phyloP scores from a whole-genome alignment of 2,888 invertebrate species.

The Eumerus sabulonum region DNA sequence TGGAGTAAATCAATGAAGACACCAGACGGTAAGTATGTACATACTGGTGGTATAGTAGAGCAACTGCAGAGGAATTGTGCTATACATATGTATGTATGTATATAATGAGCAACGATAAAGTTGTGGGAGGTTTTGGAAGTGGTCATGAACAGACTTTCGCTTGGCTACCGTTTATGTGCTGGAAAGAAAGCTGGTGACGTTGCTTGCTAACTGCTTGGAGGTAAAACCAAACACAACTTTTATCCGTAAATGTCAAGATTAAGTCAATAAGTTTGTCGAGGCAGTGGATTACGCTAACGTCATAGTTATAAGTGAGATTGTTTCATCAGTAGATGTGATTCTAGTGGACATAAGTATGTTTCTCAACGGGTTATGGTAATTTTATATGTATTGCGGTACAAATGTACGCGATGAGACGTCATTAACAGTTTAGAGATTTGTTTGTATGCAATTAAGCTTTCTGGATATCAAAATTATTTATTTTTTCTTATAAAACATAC shows the following conservation, averaged over 20 bases:
- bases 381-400: not conserved
- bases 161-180: slow-evolving; percentile 24
- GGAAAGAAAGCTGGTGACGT: slow-evolving; percentile 39
- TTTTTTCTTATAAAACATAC: too few species aligned
- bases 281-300: slow-evolving; percentile 10
- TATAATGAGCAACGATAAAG: too few species aligned
- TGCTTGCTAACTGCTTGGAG: slow-evolving; percentile 12
- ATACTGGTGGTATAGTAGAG: too few species aligned
- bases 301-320: slow-evolving; percentile 4
- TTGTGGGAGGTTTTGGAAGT: not conserved
- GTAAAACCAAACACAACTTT: slow-evolving; percentile 2
- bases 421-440: not conserved
- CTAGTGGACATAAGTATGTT: not conserved
- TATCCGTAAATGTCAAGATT: slow-evolving; percentile 8
- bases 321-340: not conserved
- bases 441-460: too few species aligned
- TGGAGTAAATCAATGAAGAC: too few species aligned
- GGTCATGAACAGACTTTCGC: too few species aligned
- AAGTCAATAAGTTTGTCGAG: not conserved
- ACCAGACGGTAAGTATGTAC: too few species aligned
- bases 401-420: too few species aligned
- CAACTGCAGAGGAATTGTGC: too few species aligned
- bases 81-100: too few species aligned
- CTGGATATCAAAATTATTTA: too few species aligned
- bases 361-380: slow-evolving; percentile 32